phyloP scores from a whole-genome alignment of 2,797 vertebrate genomes.

The Amazonetta brasiliensis region DNA sequence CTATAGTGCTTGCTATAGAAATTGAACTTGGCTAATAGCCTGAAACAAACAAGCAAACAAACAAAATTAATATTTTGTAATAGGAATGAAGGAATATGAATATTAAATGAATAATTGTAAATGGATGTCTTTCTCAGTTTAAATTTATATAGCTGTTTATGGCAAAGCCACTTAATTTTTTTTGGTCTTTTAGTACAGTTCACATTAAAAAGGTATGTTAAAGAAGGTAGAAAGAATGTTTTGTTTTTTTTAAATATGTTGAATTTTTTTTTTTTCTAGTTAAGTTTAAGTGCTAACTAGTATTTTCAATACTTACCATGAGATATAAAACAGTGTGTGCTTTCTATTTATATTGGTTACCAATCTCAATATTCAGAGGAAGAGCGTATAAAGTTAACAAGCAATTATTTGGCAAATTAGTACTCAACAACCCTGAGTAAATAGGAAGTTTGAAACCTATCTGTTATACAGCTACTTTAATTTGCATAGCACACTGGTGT shows the following conservation, averaged over 20 bases:
- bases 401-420: slow-evolving; percentile 88
- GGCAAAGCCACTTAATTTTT: not conserved
- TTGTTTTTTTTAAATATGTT: slow-evolving; percentile 7
- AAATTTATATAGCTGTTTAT: not conserved
- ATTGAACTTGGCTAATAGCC: not conserved
- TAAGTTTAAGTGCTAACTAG: slow-evolving; percentile 68
- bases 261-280: slow-evolving; percentile 55
- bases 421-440: slow-evolving; percentile 85
- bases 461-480: slow-evolving; percentile 88
- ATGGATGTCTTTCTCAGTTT: not conserved
- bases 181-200: not conserved
- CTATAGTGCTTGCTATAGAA: not conserved
- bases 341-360: slow-evolving; percentile 85
- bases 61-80: not conserved
- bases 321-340: slow-evolving; percentile 77
- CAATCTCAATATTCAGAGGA: slow-evolving; percentile 83
- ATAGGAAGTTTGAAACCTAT: slow-evolving; percentile 88
- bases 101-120: not conserved
- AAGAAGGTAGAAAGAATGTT: not conserved
- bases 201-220: not conserved
- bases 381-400: slow-evolving; percentile 86
- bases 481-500: slow-evolving; percentile 88
- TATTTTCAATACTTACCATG: slow-evolving; percentile 74
- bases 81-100: not conserved
- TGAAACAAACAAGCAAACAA: not conserved